A percentile compares a stretch with the other conserved stretches of the same genome.
These are phyloP conservation scores for Apamea sordens DNA, from an alignment of 2,888 invertebrate species.

Conservation along the genomic window DNA sequence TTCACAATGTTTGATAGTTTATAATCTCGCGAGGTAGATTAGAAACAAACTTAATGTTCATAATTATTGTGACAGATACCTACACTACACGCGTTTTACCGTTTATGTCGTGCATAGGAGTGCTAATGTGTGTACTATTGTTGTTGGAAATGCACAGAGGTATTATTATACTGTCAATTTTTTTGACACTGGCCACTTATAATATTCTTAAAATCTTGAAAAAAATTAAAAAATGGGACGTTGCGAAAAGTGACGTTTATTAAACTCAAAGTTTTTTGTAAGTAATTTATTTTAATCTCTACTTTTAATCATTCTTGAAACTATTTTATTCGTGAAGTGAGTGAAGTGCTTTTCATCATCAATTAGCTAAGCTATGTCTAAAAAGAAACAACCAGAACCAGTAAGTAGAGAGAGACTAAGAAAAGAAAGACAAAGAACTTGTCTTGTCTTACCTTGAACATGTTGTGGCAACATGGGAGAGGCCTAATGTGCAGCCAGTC, in stretches of 20 bases:
- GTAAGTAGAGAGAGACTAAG: constrained; percentile 32
- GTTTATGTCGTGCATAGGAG: too few relatives aligned
- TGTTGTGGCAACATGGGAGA: neutral
- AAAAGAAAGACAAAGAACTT: neutral
- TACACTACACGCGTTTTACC: too few relatives aligned
- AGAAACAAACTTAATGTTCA: too few relatives aligned
- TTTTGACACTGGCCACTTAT: constrained; percentile 18
- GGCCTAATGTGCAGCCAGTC: neutral
- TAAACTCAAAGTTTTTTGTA: neutral
- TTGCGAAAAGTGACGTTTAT: constrained; percentile 8
- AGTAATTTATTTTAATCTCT: constrained; percentile 25
- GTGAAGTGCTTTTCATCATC: neutral
- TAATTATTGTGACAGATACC: too few relatives aligned
- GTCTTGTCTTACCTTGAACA: too few relatives aligned
- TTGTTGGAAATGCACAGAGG: neutral
- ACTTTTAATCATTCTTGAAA: neutral
- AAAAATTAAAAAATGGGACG: neutral
- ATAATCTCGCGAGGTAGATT: too few relatives aligned
- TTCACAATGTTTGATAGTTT: too few relatives aligned
- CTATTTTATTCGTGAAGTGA: neutral
- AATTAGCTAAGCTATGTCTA: constrained; percentile 23
- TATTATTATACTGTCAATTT: neutral
- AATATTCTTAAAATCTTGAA: neutral
- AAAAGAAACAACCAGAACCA: constrained; percentile 27
- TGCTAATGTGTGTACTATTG: neutral